Percentiles rank a stretch among this genome's conserved stretches.
These are phyloP conservation scores for Argyresthia goedartella DNA, from an alignment of 2,888 invertebrate genomes.

Conservation along the genomic window DNA sequence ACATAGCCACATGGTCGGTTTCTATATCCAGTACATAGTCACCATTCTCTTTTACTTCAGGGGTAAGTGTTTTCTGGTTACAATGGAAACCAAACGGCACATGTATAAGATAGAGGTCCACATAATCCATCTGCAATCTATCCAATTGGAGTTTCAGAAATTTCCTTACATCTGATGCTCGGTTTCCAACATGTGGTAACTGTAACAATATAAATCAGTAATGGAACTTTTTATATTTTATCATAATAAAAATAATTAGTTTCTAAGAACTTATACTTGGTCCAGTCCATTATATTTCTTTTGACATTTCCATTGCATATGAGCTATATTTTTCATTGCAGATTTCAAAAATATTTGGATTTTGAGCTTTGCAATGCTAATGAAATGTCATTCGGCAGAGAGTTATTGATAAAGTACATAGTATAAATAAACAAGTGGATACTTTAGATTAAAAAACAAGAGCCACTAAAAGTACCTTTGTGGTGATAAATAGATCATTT, in stretches of 20 bases:
- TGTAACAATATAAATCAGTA: conserved; percentile 23
- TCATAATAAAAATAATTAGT: neutral
- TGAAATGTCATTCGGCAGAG: too few relatives aligned
- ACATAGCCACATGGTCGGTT: conserved; percentile 76
- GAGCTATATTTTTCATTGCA: too few relatives aligned
- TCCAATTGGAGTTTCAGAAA: conserved; percentile 75
- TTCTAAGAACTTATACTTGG: too few relatives aligned
- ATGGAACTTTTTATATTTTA: neutral
- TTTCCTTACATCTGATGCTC: conserved; percentile 75
- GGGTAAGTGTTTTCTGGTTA: conserved; percentile 65
- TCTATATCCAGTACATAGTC: conserved; percentile 70
- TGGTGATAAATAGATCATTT: conserved; percentile 82
- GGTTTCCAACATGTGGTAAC: conserved; percentile 79
- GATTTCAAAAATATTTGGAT: too few relatives aligned
- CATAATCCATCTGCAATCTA: conserved; percentile 75
- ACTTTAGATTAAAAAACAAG: neutral
- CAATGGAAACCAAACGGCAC: conserved; percentile 78
- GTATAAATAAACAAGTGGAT: too few relatives aligned
- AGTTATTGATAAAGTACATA: too few relatives aligned
- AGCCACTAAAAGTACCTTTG: conserved; percentile 71
- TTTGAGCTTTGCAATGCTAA: too few relatives aligned
- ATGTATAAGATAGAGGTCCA: conserved; percentile 85
- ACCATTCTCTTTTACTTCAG: conserved; percentile 70
- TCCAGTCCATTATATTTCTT: too few relatives aligned
- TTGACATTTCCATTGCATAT: too few relatives aligned